Evolutionary conservation across 2,113 vertebrate genomes (phyloP).

Genomic region (Xiphophorus hellerii): DNA sequence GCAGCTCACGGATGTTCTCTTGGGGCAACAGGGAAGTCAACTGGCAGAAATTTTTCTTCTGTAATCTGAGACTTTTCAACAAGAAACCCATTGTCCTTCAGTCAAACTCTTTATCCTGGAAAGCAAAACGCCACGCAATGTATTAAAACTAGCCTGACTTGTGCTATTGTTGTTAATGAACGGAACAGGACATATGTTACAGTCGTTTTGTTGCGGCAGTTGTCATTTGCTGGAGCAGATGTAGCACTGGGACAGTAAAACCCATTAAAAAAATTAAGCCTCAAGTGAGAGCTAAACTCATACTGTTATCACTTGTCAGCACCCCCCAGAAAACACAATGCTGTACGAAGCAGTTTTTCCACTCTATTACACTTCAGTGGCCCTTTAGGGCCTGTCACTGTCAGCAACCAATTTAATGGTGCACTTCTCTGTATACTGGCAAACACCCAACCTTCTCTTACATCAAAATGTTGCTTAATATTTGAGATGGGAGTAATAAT

Average conservation of each 20-base stretch:
- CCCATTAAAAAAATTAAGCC: slow-evolving; percentile 20
- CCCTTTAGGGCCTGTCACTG: slow-evolving; percentile 22
- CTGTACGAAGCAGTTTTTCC: slow-evolving; percentile 49
- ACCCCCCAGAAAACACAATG: slow-evolving; percentile 19
- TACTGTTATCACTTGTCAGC: slow-evolving; percentile 52
- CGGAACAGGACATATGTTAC: slow-evolving; percentile 36
- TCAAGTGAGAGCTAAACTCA: slow-evolving; percentile 31
- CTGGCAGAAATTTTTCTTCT: background rate
- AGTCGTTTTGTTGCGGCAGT: slow-evolving; percentile 27
- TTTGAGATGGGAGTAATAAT: background rate
- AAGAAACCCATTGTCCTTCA: background rate
- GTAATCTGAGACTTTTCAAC: slow-evolving; percentile 13
- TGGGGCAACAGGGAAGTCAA: slow-evolving; percentile 9
- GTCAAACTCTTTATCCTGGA: background rate
- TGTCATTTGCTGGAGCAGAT: slow-evolving; percentile 42
- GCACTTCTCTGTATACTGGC: slow-evolving; percentile 26
- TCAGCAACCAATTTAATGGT: slow-evolving; percentile 37
- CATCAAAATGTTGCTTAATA: background rate
- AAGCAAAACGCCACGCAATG: background rate
- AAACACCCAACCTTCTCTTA: slow-evolving; percentile 17
- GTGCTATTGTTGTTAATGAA: background rate
- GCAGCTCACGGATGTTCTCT: background rate
- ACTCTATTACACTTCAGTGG: slow-evolving; percentile 43
- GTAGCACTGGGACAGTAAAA: slow-evolving; percentile 22
- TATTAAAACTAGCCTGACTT: background rate